Conservation (phyloP, 2,113 vertebrate genomes). For the Anguilla rostrata region DNA sequence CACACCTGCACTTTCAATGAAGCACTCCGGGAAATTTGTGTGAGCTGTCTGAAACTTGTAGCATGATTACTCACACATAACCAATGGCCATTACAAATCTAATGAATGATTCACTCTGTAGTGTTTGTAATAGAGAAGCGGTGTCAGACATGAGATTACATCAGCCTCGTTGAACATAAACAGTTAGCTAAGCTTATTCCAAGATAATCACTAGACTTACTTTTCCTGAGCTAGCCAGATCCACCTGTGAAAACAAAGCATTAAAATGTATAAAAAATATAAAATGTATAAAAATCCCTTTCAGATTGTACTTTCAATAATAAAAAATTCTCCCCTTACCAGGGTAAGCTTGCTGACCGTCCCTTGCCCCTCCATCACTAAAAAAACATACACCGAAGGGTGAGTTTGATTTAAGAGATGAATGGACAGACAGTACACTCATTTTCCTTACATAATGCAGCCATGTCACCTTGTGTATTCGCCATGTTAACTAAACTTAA, state of each 20-base stretch:
- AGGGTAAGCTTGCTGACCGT: constrained; percentile 51
- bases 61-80: constrained; percentile 1
- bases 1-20: too few species aligned
- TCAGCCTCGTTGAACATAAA: background rate
- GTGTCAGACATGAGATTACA: background rate
- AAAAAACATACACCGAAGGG: constrained; percentile 21
- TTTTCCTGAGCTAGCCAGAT: constrained; percentile 25
- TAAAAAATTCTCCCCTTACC: constrained; percentile 40
- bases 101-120: background rate
- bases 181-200: background rate
- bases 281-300: background rate
- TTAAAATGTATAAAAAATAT: background rate
- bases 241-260: constrained; percentile 14
- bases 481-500: background rate
- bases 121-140: background rate
- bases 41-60: background rate
- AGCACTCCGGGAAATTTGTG: background rate
- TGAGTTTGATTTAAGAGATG: background rate
- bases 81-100: constrained; percentile 1
- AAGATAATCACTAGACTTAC: background rate
- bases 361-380: constrained; percentile 38
- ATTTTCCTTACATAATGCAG: constrained; percentile 13
- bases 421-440: constrained; percentile 5
- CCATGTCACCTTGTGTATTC: background rate
- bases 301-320: background rate